phyloP scores from a whole-genome alignment of 1,140 invertebrate genomes.

The Sinonovacula constricta region DNA sequence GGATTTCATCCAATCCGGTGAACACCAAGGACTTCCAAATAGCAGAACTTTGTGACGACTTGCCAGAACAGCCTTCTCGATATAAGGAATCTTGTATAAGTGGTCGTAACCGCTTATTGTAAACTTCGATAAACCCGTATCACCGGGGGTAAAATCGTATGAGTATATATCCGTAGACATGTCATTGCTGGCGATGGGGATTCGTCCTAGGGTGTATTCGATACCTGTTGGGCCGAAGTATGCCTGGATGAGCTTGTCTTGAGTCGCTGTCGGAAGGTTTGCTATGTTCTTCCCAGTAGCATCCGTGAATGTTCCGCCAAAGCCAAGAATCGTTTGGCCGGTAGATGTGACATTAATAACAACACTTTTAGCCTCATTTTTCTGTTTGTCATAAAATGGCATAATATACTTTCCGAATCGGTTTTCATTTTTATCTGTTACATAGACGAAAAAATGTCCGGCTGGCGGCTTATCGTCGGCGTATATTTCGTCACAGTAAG shows the following conservation, averaged over 20 bases:
- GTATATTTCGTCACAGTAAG: conserved; percentile 29
- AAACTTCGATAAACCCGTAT: conserved; percentile 85
- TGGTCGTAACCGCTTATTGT: conserved; percentile 84
- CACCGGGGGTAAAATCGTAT: conserved; percentile 83
- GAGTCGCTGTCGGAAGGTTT: conserved; percentile 80
- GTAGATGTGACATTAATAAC: conserved; percentile 54
- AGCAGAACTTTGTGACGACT: conserved; percentile 80
- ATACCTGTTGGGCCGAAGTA: conserved; percentile 78
- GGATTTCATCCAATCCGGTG: conserved; percentile 96
- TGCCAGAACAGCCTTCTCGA: conserved; percentile 80
- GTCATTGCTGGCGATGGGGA: conserved; percentile 90
- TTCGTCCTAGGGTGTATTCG: conserved; percentile 83
- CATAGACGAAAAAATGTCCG: conserved; percentile 9
- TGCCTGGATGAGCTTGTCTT: conserved; percentile 83
- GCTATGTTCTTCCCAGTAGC: conserved; percentile 88
- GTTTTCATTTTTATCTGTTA: conserved; percentile 6
- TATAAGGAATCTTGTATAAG: conserved; percentile 83
- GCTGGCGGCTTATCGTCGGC: not conserved
- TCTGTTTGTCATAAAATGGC: not conserved
- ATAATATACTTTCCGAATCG: not conserved
- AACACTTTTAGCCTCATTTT: not conserved
- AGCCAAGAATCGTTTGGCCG: conserved; percentile 83
- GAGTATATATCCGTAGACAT: conserved; percentile 87
- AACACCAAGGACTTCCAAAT: conserved; percentile 88
- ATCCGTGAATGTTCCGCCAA: conserved; percentile 94